A percentile compares a stretch with the other conserved stretches of the same genome.
phyloP scores from a whole-genome alignment of 2,113 vertebrate genomes.

The western clawed frog (Xenopus tropicalis) region UCB_Xtro_10.0 CM004446.2:60348501-60349000 shows the following conservation, averaged over 20 bases:
- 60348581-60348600: constrained; percentile 63
- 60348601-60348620: constrained; percentile 46
- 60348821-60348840: constrained; percentile 40
- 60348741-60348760: constrained; percentile 77
- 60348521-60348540: constrained; percentile 95
- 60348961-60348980: too few species aligned
- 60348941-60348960: too few species aligned
- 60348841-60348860: constrained; percentile 6
- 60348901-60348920: too few species aligned
- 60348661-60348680: background rate
- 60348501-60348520: constrained; percentile 98
- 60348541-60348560: constrained; percentile 77
- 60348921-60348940: too few species aligned
- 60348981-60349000: too few species aligned
- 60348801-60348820: constrained; percentile 61
- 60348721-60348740: constrained; percentile 70
- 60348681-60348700: constrained; percentile 39
- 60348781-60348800: constrained; percentile 70
- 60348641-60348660: constrained; percentile 24
- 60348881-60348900: too few species aligned
- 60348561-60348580: constrained; percentile 61
- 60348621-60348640: constrained; percentile 28
- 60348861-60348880: constrained; percentile 24
- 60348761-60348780: constrained; percentile 77
- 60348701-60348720: constrained; percentile 44